Conservation (phyloP, 2,113 vertebrate species). For the Eudyptes chrysolophus region DNA sequence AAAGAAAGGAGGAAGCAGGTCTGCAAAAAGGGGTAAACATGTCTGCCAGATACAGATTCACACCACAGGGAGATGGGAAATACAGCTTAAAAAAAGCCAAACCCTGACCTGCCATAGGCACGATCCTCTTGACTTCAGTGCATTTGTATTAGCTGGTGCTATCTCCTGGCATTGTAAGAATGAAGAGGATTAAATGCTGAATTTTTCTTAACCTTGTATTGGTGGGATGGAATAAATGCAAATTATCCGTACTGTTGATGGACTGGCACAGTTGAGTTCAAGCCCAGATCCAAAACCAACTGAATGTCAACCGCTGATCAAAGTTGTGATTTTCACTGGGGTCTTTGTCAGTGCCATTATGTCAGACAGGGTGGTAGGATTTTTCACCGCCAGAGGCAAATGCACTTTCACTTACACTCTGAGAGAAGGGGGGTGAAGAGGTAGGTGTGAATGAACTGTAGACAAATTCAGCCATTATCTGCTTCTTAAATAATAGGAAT, state of each 20-base stretch:
- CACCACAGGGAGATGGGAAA: fast-evolving
- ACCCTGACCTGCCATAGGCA: background rate
- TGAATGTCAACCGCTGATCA: background rate
- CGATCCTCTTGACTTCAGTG: background rate
- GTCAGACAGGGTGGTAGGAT: background rate
- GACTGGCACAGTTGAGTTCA: background rate
- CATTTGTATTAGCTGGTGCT: background rate
- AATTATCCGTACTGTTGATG: background rate
- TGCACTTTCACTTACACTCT: background rate
- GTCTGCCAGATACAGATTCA: background rate
- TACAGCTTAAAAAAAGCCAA: background rate
- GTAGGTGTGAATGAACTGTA: background rate
- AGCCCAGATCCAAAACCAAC: background rate
- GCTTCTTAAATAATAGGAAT: background rate
- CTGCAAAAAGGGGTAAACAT: background rate
- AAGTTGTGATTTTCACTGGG: background rate
- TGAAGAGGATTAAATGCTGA: background rate
- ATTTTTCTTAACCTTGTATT: background rate
- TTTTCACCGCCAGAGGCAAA: background rate
- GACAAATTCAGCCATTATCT: background rate
- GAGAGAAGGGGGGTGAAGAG: background rate
- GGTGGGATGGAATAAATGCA: background rate
- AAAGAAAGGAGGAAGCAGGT: background rate
- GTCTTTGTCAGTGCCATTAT: background rate
- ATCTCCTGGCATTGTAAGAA: background rate